Evolutionary conservation across 2,113 vertebrate species (phyloP), one percentile per base, ranked within the genome.

Genomic region (Sceloporus tristichus): DNA sequence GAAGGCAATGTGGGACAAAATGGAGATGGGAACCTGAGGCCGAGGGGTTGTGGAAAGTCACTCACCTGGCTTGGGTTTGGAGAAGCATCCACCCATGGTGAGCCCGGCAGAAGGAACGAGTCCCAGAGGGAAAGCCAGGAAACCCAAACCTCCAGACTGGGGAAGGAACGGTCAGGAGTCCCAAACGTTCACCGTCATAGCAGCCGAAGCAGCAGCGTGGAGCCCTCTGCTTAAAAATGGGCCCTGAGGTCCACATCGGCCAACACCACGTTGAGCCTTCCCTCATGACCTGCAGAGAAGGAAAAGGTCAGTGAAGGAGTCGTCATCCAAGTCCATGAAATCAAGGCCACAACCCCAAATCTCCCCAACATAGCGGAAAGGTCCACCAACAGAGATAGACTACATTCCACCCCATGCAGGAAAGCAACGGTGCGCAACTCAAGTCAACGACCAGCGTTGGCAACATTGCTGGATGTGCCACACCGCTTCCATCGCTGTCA

Each of bases 81-180:
- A 99, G 97, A 99, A 98, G 96, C 99, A 99, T 97, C 98, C 98
- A 95, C 99, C 99, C 99, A 99, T 99, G 97, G 93, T 96, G 97
- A 91, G 95, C 94, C 92, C 91, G 88, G 92, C 90, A 87, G 91
- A 88, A 90, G 84, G 88, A 91, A 91, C 21, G 21, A 27, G 19
- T 25, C 2, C 25, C 66, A 68, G 66, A 5, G 21, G 6, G 21
- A 19, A n/a, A 4, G 7, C 23, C 66, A 21, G 66, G 25, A 68
- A 23, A 25, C 21, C 66, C 25, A 27, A 3, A 77, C 65, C 82
- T 19, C 82, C 2, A 1, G 68, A 80, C 68, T 89, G 9, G 2
- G 0, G 56, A 70, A 79, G 14, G 0, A 0, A 82, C 5, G 0
- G 66, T 82, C 74, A 18, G 56, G 8, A 62, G 21, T 71, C 62